Percentiles rank a stretch among this genome's conserved stretches.
Conservation (phyloP, 2,888 invertebrate genomes). For the Neoitamus cyanurus region DNA sequence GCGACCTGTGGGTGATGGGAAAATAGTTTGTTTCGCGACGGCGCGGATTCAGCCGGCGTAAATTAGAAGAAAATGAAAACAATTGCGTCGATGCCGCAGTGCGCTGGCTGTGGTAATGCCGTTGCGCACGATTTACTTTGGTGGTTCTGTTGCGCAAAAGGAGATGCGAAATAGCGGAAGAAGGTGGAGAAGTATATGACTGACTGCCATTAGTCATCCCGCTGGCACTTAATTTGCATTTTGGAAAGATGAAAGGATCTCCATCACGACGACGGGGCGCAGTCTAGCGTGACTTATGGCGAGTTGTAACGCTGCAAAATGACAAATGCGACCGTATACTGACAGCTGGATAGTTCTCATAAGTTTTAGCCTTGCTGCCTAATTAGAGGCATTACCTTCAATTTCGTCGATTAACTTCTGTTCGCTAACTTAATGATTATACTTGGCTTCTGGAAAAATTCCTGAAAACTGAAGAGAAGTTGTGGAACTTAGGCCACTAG, state of each 20-base stretch:
- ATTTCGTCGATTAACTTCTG: too few species aligned
- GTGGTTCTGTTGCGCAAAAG: not conserved
- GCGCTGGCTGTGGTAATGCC: not conserved
- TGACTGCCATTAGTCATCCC: not conserved
- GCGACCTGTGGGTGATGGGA: conserved; percentile 18
- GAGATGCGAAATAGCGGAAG: not conserved
- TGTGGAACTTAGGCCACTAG: too few species aligned
- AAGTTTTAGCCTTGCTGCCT: not conserved
- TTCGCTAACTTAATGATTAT: too few species aligned
- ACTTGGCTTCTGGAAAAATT: too few species aligned
- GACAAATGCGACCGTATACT: not conserved
- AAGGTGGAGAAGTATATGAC: not conserved
- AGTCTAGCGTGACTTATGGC: not conserved
- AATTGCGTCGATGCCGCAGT: not conserved
- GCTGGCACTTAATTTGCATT: not conserved
- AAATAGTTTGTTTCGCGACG: not conserved
- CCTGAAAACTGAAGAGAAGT: too few species aligned
- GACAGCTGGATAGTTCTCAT: not conserved
- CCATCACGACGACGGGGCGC: not conserved
- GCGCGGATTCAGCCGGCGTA: not conserved
- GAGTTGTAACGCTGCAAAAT: not conserved
- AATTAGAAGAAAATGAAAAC: conserved; percentile 2
- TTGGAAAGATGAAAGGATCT: conserved; percentile 1
- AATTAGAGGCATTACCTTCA: not conserved
- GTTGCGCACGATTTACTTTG: conserved; percentile 15